These are phyloP conservation scores for Dexiosoma caninum DNA, from an alignment of 2,888 invertebrate genomes.

Conservation along the genomic window DNA sequence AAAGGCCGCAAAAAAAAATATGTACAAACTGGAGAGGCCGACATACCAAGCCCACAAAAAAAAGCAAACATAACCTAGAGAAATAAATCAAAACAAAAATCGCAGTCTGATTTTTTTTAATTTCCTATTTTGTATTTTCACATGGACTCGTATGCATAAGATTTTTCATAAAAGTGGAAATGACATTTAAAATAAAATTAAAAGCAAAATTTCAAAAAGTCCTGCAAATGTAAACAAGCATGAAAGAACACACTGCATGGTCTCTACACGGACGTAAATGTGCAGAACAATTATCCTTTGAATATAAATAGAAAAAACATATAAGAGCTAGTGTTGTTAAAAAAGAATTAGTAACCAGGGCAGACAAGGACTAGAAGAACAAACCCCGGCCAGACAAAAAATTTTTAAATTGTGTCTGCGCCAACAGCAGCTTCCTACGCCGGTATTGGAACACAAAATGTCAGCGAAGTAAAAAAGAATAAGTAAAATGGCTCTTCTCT, in stretches of 20 bases:
- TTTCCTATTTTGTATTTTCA: not conserved
- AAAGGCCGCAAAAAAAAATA: conserved; percentile 29
- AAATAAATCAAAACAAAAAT: conserved; percentile 44
- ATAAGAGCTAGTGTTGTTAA: not conserved
- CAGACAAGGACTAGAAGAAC: not conserved
- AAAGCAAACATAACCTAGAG: conserved; percentile 37
- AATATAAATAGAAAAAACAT: too few species aligned
- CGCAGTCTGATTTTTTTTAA: conserved; percentile 17
- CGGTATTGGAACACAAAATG: too few species aligned
- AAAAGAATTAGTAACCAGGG: not conserved
- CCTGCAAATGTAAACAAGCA: conserved; percentile 15
- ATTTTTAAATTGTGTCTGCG: too few species aligned
- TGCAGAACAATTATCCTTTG: conserved; percentile 3
- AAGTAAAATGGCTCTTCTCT: too few species aligned
- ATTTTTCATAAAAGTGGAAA: conserved; percentile 22
- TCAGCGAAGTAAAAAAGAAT: too few species aligned
- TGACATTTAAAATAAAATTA: not conserved
- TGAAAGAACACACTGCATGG: conserved; percentile 26
- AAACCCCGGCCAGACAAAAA: too few species aligned
- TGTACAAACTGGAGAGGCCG: not conserved
- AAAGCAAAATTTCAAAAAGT: not conserved
- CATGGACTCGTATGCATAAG: not conserved
- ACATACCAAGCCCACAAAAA: not conserved
- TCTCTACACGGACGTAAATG: not conserved
- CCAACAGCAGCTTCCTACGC: too few species aligned